phyloP scores from a whole-genome alignment of 2,888 invertebrate genomes.

The Masnerella sp. region DNA sequence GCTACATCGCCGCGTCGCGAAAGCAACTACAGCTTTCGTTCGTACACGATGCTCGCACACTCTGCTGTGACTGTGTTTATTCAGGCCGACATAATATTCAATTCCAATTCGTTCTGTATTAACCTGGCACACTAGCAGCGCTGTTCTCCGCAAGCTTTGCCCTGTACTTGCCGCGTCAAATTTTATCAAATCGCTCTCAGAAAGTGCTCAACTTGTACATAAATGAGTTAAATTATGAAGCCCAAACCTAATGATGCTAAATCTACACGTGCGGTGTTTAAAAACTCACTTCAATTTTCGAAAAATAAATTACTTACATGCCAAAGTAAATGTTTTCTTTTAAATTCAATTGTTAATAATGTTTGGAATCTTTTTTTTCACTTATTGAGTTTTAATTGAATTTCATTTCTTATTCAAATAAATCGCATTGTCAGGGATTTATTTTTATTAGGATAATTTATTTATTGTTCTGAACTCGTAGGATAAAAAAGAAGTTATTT shows the following conservation, averaged over 20 bases:
- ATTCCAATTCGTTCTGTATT: slow-evolving; percentile 76
- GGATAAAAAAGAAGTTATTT: too few species aligned
- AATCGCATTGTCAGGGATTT: too few species aligned
- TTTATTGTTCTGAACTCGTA: too few species aligned
- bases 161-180: slow-evolving; percentile 46
- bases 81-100: slow-evolving; percentile 76
- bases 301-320: slow-evolving; percentile 27
- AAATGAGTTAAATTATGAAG: slow-evolving; percentile 50
- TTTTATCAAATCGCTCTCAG: slow-evolving; percentile 56
- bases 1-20: slow-evolving; percentile 48
- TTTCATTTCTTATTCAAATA: too few species aligned
- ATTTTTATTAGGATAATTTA: too few species aligned
- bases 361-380: too few species aligned
- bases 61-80: slow-evolving; percentile 69
- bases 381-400: too few species aligned
- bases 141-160: slow-evolving; percentile 35
- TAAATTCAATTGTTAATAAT: too few species aligned
- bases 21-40: slow-evolving; percentile 39
- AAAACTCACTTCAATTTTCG: slow-evolving; percentile 18
- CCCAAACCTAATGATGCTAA: slow-evolving; percentile 39
- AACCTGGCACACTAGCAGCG: slow-evolving; percentile 64
- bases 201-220: slow-evolving; percentile 46
- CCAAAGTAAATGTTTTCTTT: too few species aligned
- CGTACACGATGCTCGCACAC: slow-evolving; percentile 37
- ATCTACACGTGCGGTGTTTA: slow-evolving; percentile 32